phyloP scores from a whole-genome alignment of 1,140 invertebrate genomes.

The Lanistes nyassanus region DNA sequence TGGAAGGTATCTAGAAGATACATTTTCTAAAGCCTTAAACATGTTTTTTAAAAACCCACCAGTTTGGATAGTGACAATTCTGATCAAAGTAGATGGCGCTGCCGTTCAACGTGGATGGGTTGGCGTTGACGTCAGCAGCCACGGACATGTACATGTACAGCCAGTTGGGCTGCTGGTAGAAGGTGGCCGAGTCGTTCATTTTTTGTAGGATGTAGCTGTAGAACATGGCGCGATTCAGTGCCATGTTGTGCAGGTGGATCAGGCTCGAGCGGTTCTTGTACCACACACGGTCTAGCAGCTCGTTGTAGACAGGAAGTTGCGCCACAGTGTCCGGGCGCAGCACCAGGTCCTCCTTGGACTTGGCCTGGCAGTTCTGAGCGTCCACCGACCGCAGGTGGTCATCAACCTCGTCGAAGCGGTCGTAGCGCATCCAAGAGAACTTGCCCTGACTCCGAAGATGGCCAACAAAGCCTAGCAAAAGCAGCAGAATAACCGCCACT shows the following conservation, averaged over 20 bases:
- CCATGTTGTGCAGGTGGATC: conserved; percentile 95
- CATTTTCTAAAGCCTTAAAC: too few relatives aligned
- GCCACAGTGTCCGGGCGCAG: conserved; percentile 86
- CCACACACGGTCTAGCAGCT: conserved; percentile 85
- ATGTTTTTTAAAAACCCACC: conserved; percentile 67
- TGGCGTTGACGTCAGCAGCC: conserved; percentile 92
- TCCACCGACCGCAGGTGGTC: conserved; percentile 81
- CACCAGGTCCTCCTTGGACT: conserved; percentile 81
- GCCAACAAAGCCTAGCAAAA: too few relatives aligned
- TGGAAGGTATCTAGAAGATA: too few relatives aligned
- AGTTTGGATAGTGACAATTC: conserved; percentile 86
- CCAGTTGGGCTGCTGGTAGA: conserved; percentile 92
- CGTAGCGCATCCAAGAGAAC: conserved; percentile 71
- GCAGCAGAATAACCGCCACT: too few relatives aligned
- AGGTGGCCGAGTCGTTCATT: conserved; percentile 55
- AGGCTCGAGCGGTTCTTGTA: conserved; percentile 94
- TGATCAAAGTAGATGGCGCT: conserved; percentile 94
- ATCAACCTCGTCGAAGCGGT: conserved; percentile 89
- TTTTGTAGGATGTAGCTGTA: conserved; percentile 88
- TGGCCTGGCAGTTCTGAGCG: conserved; percentile 87
- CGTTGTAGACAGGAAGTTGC: conserved; percentile 93
- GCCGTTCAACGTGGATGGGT: conserved; percentile 86
- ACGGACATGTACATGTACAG: conserved; percentile 97
- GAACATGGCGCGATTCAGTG: conserved; percentile 92
- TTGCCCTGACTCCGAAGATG: conserved; percentile 72